Base-by-base conservation (phyloP, 2,888 invertebrate genomes). In the Ligdia adustata region DNA sequence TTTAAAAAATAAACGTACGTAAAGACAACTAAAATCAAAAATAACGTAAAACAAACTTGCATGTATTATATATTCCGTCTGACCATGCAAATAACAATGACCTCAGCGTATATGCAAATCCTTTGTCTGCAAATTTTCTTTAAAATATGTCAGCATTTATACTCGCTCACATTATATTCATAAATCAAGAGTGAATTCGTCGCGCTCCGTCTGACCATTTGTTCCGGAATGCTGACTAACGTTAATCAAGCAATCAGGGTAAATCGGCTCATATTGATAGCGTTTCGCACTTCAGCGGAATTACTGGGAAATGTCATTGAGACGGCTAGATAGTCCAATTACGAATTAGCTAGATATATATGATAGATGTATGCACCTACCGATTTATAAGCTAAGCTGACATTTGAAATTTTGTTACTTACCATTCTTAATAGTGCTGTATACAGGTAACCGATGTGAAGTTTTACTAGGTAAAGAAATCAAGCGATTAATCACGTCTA, bases 121-220 rank as follows among this genome's bases (percentile, higher is more conserved):
- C 13, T 37, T 33, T 33, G 46, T 46, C 5, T 27, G 11, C 9
- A 3, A 9, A 12, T 39, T 34, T 29, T 46, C 27, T 24, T 28
- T 11, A 29, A 6, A 46, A 40, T 9, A 34, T 24, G 28, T 40
- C 15, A 24, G 6, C 20, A 5, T 5, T 4, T 18, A 4, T 5
- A 6, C 18, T 5, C 18, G 6, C 6, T 18, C 6, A 22, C 7
- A 4, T n/a, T 22, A 22, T n/a, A 22, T 22, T 22, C 34, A 20
- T 69, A 73, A 72, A 72, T 70, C 68, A 62, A 66, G 62, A 57
- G 40, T 44, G 54, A 57, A 81, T 81, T 80, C 62, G 81, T 66
- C 70, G 75, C 70, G 22, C 6, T 7, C 40, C 31, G 57, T 64
- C 66, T 62, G 59, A 64, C 60, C 65, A 76, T 82, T 79, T 71